phyloP scores from a whole-genome alignment of 2,113 vertebrate genomes.

The Athene noctua region DNA sequence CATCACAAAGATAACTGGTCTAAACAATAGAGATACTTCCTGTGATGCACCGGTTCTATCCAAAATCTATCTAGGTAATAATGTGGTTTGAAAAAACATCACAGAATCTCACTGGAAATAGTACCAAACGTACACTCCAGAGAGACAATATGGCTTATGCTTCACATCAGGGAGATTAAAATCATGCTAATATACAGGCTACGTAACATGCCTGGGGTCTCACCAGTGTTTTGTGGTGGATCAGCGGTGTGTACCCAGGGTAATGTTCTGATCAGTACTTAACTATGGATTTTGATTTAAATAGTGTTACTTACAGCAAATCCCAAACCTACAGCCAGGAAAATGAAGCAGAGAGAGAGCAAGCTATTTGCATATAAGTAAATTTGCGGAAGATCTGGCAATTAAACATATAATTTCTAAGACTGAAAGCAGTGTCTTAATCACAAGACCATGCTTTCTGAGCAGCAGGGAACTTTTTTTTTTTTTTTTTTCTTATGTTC shows the following conservation, averaged over 20 bases:
- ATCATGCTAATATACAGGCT: conserved; percentile 5
- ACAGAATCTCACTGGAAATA: conserved; percentile 17
- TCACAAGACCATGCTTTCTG: not conserved
- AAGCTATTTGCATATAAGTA: not conserved
- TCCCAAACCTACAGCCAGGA: not conserved
- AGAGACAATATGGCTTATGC: not conserved
- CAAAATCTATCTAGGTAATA: conserved; percentile 24
- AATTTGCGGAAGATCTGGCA: not conserved
- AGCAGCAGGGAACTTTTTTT: not conserved
- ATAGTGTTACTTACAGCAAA: not conserved
- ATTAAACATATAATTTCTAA: not conserved
- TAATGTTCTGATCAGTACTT: not conserved
- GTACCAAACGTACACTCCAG: not conserved
- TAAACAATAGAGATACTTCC: conserved; percentile 11
- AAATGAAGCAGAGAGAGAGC: not conserved
- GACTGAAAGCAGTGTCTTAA: not conserved
- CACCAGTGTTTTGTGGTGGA: not conserved
- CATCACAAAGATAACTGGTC: conserved; percentile 8
- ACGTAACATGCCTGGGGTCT: not conserved
- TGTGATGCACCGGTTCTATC: not conserved
- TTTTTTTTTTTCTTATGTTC: not conserved
- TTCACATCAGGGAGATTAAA: conserved; percentile 1
- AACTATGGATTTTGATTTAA: not conserved
- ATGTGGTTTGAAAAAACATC: conserved; percentile 31
- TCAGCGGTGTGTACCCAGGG: not conserved